Conservation (phyloP, 2,888 invertebrate genomes). For the Zele albiditarsus region DNA sequence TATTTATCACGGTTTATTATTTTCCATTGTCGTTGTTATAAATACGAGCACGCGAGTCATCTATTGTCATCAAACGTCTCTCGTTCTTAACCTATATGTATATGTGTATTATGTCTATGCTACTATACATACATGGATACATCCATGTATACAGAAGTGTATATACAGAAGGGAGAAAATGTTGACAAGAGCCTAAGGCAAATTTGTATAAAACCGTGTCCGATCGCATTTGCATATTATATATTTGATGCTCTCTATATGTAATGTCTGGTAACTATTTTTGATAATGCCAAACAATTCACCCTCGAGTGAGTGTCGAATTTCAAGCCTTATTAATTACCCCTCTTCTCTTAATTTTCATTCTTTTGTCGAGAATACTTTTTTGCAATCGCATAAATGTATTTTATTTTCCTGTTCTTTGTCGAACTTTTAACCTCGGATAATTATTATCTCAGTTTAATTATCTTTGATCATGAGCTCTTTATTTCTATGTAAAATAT, state of each 20-base stretch:
- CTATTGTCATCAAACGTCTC: slow-evolving; percentile 60
- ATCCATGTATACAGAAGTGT: not conserved
- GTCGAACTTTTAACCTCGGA: too few relatives aligned
- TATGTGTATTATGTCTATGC: not conserved
- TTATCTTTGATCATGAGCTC: too few relatives aligned
- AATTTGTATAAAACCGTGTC: slow-evolving; percentile 69
- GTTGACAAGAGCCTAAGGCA: slow-evolving; percentile 42
- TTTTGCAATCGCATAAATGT: too few relatives aligned
- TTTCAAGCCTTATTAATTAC: slow-evolving; percentile 65
- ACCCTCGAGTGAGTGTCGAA: slow-evolving; percentile 58
- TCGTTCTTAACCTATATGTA: slow-evolving; percentile 3
- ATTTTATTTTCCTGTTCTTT: too few relatives aligned
- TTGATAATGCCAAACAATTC: slow-evolving; percentile 2
- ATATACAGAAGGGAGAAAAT: slow-evolving; percentile 57
- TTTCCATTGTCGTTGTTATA: slow-evolving; percentile 66
- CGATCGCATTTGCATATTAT: slow-evolving; percentile 71
- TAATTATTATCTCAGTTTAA: too few relatives aligned
- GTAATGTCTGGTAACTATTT: slow-evolving; percentile 12
- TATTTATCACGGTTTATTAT: slow-evolving; percentile 74
- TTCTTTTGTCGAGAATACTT: not conserved
- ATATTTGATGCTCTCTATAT: slow-evolving; percentile 16
- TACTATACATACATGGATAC: not conserved
- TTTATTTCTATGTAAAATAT: too few relatives aligned
- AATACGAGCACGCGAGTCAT: slow-evolving; percentile 56
- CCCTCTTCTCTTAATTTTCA: not conserved